These are phyloP conservation scores for Scleropages formosus DNA, from an alignment of 2,797 vertebrate species.

Conservation along the genomic window DNA sequence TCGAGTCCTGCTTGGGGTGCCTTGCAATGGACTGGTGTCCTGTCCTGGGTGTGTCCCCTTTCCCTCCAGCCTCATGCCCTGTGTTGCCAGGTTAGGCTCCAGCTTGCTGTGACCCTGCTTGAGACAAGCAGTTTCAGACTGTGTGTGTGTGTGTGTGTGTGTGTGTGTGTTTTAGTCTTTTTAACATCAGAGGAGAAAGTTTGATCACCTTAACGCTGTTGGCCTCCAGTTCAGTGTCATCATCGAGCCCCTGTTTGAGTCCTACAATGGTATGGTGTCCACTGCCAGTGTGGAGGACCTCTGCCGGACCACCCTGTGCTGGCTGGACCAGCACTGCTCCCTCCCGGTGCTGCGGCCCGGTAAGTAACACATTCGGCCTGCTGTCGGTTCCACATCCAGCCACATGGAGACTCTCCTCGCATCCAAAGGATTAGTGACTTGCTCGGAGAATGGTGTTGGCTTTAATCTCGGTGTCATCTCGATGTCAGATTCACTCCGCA, in stretches of 20 bases:
- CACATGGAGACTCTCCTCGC: not conserved
- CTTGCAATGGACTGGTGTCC: too few relatives aligned
- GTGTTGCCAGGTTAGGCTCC: too few relatives aligned
- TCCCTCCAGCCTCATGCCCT: too few relatives aligned
- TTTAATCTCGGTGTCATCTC: too few relatives aligned
- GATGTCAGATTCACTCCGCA: too few relatives aligned
- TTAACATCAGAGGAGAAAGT: not conserved
- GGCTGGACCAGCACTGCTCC: constrained; percentile 94
- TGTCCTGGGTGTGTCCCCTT: too few relatives aligned
- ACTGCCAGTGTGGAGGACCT: constrained; percentile 86
- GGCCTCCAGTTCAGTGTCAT: constrained; percentile 86
- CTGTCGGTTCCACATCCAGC: not conserved
- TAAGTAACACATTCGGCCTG: constrained; percentile 60
- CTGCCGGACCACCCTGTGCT: constrained; percentile 84
- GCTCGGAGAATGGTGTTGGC: not conserved
- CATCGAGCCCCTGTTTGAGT: constrained; percentile 93
- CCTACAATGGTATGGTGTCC: constrained; percentile 94
- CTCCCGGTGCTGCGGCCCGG: constrained; percentile 86
- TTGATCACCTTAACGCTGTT: constrained; percentile 66
- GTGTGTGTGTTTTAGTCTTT: too few relatives aligned
- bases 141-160: too few relatives aligned
- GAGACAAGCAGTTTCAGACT: too few relatives aligned
- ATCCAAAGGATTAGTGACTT: not conserved
- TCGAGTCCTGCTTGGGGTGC: too few relatives aligned
- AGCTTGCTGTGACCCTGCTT: too few relatives aligned